These are phyloP conservation scores for Alosa alosa DNA, from an alignment of 2,113 vertebrate species.

Conservation along the genomic window DNA sequence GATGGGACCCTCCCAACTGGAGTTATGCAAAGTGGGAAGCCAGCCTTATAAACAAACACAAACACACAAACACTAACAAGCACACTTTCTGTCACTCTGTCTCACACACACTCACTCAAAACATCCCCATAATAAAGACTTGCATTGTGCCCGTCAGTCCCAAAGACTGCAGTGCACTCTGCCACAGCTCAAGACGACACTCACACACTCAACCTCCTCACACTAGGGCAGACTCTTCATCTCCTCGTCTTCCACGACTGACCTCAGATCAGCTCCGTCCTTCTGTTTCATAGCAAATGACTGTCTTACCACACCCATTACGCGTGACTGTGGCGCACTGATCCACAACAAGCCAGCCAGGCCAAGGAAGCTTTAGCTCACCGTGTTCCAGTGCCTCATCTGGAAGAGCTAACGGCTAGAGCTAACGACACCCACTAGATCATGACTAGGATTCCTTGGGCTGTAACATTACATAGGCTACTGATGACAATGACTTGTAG, in stretches of 20 bases:
- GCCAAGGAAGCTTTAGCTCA: not conserved
- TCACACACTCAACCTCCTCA: not conserved
- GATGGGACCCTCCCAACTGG: conserved; percentile 62
- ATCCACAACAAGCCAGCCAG: not conserved
- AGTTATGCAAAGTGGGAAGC: conserved; percentile 73
- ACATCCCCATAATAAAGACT: not conserved
- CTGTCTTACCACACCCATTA: conserved; percentile 1
- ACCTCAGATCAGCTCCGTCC: not conserved
- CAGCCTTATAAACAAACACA: conserved; percentile 66
- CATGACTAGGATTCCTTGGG: not conserved
- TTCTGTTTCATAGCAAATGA: not conserved
- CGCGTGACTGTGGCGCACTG: not conserved
- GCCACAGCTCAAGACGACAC: not conserved
- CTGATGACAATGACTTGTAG: too few relatives aligned
- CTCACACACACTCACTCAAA: not conserved
- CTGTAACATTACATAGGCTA: too few relatives aligned
- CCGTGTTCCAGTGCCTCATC: not conserved
- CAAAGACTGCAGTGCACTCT: not conserved
- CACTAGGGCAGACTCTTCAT: not conserved
- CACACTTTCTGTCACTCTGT: not conserved
- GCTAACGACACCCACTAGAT: not conserved
- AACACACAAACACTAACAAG: not conserved
- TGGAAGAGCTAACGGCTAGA: not conserved
- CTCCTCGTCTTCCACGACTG: not conserved
- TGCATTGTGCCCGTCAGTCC: not conserved